Percentiles rank a stretch among this genome's conserved stretches.
These are phyloP conservation scores for Brachionus manjavacas DNA, from an alignment of 1,140 invertebrate species.

Conservation along the genomic window DNA sequence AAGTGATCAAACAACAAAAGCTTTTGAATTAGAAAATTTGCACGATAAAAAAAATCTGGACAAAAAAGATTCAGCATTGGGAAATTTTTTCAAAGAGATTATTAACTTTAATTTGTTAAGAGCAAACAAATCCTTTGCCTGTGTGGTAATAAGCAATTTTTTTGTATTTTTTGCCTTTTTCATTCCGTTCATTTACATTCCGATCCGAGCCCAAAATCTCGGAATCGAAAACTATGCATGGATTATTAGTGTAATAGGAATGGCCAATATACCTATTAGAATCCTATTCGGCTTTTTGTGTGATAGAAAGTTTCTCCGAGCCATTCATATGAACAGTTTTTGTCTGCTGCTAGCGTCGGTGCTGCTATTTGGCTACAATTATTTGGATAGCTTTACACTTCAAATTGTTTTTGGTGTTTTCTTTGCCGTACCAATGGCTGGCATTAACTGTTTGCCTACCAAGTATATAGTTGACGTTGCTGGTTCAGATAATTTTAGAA, in stretches of 20 bases:
- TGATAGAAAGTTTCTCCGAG: constrained; percentile 60
- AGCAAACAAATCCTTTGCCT: constrained; percentile 73
- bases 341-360: not conserved
- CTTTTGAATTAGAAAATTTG: not conserved
- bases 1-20: not conserved
- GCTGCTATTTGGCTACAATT: not conserved
- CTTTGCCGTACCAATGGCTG: constrained; percentile 14
- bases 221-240: not conserved
- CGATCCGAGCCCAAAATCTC: constrained; percentile 52
- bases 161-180: constrained; percentile 92
- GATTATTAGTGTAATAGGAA: constrained; percentile 61
- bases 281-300: constrained; percentile 52
- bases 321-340: constrained; percentile 14
- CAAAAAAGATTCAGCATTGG: not conserved
- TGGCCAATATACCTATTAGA: constrained; percentile 62
- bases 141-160: constrained; percentile 87
- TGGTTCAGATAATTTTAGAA: constrained; percentile 7
- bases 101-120: constrained; percentile 75
- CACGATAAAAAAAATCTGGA: not conserved
- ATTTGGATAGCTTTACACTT: not conserved
- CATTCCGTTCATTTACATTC: constrained; percentile 79
- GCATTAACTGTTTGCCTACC: not conserved
- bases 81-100: constrained; percentile 68
- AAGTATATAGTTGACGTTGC: constrained; percentile 1
- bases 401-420: constrained; percentile 1